These are phyloP conservation scores for Rhyacophila evoluta DNA, from an alignment of 2,888 invertebrate genomes.

Conservation along the genomic window DNA sequence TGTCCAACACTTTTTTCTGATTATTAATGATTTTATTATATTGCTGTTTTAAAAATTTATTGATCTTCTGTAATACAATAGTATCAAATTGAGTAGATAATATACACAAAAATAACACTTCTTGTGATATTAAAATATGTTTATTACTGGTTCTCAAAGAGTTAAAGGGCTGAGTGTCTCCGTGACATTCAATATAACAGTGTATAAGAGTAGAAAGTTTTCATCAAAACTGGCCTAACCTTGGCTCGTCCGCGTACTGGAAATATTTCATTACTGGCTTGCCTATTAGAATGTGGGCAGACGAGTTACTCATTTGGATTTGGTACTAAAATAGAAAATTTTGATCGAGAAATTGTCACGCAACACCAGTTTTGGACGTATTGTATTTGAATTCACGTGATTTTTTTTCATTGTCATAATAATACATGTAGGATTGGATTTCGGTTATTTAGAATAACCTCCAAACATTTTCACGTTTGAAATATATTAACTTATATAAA, in stretches of 20 bases:
- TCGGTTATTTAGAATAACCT: too few relatives aligned
- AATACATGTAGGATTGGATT: too few relatives aligned
- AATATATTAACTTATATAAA: too few relatives aligned
- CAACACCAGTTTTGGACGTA: neutral
- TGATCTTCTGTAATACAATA: too few relatives aligned
- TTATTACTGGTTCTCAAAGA: neutral
- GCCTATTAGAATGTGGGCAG: neutral
- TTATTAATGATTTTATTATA: too few relatives aligned
- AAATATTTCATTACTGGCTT: neutral
- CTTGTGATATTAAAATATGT: too few relatives aligned
- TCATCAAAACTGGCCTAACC: neutral
- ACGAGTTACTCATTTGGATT: neutral
- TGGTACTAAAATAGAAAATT: neutral
- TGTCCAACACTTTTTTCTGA: too few relatives aligned
- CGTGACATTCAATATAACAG: neutral
- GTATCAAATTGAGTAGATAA: too few relatives aligned
- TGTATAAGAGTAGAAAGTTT: neutral
- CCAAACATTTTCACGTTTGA: too few relatives aligned
- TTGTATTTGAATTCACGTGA: neutral
- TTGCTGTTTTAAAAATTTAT: too few relatives aligned
- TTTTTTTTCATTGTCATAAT: too few relatives aligned
- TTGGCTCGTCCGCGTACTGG: neutral
- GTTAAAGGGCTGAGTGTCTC: neutral
- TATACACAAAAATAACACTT: too few relatives aligned
- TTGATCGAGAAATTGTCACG: constrained; percentile 10